Evolutionary conservation across 2,113 vertebrate species (phyloP), one percentile per base, ranked within the genome.

Genomic region (Galeopterus variegatus): DNA sequence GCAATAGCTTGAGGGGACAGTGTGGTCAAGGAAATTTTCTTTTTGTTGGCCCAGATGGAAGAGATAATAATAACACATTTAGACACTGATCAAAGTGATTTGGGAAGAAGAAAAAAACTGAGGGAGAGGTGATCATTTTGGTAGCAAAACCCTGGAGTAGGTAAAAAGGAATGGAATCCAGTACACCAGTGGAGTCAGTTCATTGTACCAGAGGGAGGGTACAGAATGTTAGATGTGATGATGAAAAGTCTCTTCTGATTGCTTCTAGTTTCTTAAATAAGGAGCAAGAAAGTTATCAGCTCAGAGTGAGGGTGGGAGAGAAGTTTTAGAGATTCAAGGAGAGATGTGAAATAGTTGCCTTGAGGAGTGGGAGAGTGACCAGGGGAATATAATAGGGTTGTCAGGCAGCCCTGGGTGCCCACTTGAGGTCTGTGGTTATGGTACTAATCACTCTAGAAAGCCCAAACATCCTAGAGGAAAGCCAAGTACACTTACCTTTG

Each of bases 131-230:
- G 45, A 81, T 94, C 52, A 33, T 94, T 88, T 81, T 48, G 45
- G 93, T 45, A 88, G 84, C 56, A 88, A 64, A 88, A 81, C 72
- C 76, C 7, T 62, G 54, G 26, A 72, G 17, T 90, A 90, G 76
- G 45, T 33, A 48, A 86, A 28, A 67, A 11, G 77, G 54, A 19
- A 72, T 81, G 85, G 36, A 65, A 70, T 88, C 56, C 26, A 54
- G 24, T 10, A 60, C 24, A 72, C 76, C 62, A 81, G 64, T 54
- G 56, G 75, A 88, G 26, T 64, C 48, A 45, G 85, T 73, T 54
- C 65, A 94, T 41, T 81, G 65, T 33, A 33, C 65, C 45, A 26
- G 65, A 88, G 52, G 73, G 52, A 87, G 62, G n/a, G 31, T 45
- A 24, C 10, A 41, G 24, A 62, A 88, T 73, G 33, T 81, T 81